These are phyloP conservation scores for Drosophila grimshawi DNA, from an alignment of 1,140 invertebrate species.

Conservation along the genomic window DNA sequence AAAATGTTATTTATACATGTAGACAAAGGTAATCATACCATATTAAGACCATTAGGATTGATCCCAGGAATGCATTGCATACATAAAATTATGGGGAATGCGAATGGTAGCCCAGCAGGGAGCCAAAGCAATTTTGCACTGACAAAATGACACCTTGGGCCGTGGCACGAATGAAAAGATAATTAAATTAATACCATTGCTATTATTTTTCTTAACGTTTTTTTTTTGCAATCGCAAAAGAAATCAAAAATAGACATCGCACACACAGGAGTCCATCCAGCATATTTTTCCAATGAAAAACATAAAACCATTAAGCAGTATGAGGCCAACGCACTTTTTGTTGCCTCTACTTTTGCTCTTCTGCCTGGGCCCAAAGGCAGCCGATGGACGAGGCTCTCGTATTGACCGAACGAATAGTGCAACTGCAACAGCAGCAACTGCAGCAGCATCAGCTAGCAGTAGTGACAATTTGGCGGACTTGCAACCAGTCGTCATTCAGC, in stretches of 20 bases:
- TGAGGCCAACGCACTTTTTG: slow-evolving; percentile 44
- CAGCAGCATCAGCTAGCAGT: not conserved
- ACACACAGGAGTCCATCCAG: slow-evolving; percentile 21
- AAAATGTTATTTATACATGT: slow-evolving; percentile 32
- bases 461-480: slow-evolving; percentile 55
- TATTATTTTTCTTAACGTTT: slow-evolving; percentile 42
- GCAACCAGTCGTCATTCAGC: slow-evolving; percentile 40
- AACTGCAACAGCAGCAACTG: slow-evolving; percentile 26
- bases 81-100: slow-evolving; percentile 52
- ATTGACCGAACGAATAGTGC: slow-evolving; percentile 26
- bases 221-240: slow-evolving; percentile 3
- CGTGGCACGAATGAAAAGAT: slow-evolving; percentile 56
- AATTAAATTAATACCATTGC: slow-evolving; percentile 60
- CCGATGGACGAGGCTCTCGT: slow-evolving; percentile 32
- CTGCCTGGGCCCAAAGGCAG: slow-evolving; percentile 17
- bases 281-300: slow-evolving; percentile 52
- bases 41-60: slow-evolving; percentile 59
- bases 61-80: slow-evolving; percentile 38
- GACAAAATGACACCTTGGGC: slow-evolving; percentile 53
- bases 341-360: slow-evolving; percentile 9
- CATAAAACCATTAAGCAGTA: slow-evolving; percentile 48
- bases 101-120: slow-evolving; percentile 1
- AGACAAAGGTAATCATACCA: slow-evolving; percentile 28
- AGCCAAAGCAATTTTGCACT: slow-evolving; percentile 36
- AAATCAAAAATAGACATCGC: slow-evolving; percentile 48